These are phyloP conservation scores for Shinisaurus crocodilurus DNA, from an alignment of 2,113 vertebrate species.

Conservation along the genomic window DNA sequence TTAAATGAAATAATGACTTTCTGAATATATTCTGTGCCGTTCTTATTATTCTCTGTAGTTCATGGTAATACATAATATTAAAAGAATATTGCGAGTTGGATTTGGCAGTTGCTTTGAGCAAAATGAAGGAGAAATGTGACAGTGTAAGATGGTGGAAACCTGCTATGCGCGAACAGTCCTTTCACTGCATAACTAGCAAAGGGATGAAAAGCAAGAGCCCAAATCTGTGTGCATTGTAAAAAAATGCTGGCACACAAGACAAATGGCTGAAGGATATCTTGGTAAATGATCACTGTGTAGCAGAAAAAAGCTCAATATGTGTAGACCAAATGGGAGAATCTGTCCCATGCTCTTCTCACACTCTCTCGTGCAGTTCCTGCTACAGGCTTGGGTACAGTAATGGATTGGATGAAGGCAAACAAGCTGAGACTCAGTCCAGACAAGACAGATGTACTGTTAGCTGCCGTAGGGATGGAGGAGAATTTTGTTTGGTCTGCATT, in stretches of 20 bases:
- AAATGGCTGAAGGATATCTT: background rate
- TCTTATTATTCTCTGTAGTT: background rate
- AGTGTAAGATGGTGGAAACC: background rate
- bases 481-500: too few species aligned
- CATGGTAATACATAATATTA: background rate
- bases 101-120: background rate
- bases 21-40: background rate
- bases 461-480: too few species aligned
- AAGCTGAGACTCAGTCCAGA: too few species aligned
- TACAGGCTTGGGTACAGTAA: too few species aligned
- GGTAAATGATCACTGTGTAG: background rate
- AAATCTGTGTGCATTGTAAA: background rate
- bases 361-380: background rate
- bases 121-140: slow-evolving; percentile 27
- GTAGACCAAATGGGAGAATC: background rate
- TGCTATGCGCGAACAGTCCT: background rate
- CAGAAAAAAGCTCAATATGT: background rate
- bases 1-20: background rate
- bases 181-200: slow-evolving; percentile 2
- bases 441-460: too few species aligned
- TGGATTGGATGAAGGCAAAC: too few species aligned
- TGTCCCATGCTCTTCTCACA: too few species aligned
- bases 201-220: background rate
- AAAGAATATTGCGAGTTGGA: background rate
- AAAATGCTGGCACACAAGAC: background rate